Percentiles rank a stretch among this genome's conserved stretches.
Conservation (phyloP, 2,888 invertebrate genomes). For the Ferdinandea cuprea region DNA sequence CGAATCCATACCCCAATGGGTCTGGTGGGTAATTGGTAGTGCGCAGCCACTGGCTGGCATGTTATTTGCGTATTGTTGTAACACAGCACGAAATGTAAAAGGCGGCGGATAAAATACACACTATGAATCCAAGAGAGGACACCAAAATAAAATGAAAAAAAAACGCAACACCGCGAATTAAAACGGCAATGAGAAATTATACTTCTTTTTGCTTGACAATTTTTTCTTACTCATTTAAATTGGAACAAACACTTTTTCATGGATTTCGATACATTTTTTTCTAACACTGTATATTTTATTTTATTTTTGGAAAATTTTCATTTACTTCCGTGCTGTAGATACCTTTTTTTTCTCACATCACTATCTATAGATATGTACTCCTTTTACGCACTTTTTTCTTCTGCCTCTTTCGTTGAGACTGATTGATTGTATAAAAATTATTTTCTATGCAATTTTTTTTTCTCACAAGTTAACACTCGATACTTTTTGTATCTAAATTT, state of each 20-base stretch:
- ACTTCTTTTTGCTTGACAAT: constrained; percentile 6
- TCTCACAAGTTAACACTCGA: constrained; percentile 12
- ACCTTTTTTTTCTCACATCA: constrained; percentile 38
- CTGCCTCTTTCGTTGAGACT: too few relatives aligned
- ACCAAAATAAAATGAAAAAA: constrained; percentile 39
- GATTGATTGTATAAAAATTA: constrained; percentile 19
- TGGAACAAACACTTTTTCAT: constrained; percentile 24
- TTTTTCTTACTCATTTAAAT: constrained; percentile 20
- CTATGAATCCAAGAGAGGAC: constrained; percentile 52
- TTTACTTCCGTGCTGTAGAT: constrained; percentile 37
- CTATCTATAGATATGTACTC: constrained; percentile 30
- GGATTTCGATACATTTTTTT: constrained; percentile 6
- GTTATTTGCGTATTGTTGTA: constrained; percentile 66
- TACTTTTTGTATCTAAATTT: constrained; percentile 17
- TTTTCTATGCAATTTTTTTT: neutral
- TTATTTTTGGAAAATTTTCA: neutral
- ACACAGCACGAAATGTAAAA: constrained; percentile 50
- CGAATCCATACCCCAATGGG: constrained; percentile 69
- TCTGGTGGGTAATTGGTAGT: constrained; percentile 69
- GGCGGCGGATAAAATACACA: constrained; percentile 65
- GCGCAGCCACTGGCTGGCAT: constrained; percentile 73
- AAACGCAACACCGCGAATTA: constrained; percentile 38
- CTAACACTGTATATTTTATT: neutral
- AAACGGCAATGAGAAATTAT: constrained; percentile 22
- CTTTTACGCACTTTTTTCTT: constrained; percentile 28